Evolutionary conservation across 2,113 vertebrate genomes (phyloP).

Genomic region (Coturnix japonica): DNA sequence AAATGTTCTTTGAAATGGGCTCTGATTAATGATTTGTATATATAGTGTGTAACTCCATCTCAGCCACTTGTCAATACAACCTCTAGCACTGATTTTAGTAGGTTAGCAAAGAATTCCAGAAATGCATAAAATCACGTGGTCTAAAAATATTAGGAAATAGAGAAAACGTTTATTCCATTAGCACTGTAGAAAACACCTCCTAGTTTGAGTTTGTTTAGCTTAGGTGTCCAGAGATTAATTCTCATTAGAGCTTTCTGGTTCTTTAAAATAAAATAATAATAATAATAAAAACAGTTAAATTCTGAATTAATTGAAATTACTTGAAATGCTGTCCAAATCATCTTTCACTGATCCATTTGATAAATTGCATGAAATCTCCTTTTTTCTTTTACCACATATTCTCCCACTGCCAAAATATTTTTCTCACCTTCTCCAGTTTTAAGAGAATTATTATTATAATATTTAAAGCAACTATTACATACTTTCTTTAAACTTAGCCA

Average conservation of each 20-base stretch:
- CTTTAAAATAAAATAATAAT: neutral
- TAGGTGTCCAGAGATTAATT: neutral
- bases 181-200: neutral
- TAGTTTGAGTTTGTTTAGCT: neutral
- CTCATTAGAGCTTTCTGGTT: rapidly evolving
- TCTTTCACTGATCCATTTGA: neutral
- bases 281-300: neutral
- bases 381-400: neutral
- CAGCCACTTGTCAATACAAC: neutral
- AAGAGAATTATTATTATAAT: neutral
- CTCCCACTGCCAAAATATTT: neutral
- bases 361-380: neutral
- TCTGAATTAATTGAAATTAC: neutral
- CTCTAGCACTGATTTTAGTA: neutral
- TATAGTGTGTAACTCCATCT: neutral
- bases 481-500: neutral
- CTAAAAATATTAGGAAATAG: neutral
- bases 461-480: neutral
- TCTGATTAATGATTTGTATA: neutral
- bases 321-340: neutral
- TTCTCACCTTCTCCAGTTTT: neutral
- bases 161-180: neutral
- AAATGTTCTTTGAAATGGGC: neutral
- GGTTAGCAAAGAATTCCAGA: neutral
- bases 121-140: neutral